Evolutionary conservation across 2,113 vertebrate genomes (phyloP), one percentile per base, ranked within the genome.

Genomic region (Myrmecophaga tridactyla): DNA sequence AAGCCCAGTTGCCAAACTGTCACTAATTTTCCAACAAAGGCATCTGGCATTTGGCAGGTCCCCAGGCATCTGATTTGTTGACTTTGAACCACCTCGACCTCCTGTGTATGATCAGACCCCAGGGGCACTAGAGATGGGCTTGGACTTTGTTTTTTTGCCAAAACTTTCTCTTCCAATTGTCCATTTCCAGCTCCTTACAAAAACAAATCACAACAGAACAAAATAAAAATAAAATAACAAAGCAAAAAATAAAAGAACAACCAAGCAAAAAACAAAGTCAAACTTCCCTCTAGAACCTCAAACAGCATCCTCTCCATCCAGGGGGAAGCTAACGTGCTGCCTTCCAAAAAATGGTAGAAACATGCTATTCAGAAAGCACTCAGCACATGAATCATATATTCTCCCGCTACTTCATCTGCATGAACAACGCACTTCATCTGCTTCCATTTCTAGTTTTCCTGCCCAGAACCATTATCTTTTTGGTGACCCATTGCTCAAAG

Each of bases 281-380:
- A 89, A 85, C 13, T 39, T 46, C 46, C 85, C n/a, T 72, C 80
- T 73, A 25, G 76, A 95, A 92, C 85, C 77, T 86, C 60, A 39
- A 90, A 94, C 76, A 94, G 41, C 60, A 62, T 70, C 60, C 58
- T 77, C 70, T 67, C 58, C 88, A 53, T 29, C 41, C 69, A 31
- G 31, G 58, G 43, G 63, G 75, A 93, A 76, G 70, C 86, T 46
- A 58, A 67, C 94, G 89, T 73, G 36, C 82, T 83, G 85, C 78
- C 86, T 97, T 97, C 85, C 96, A 95, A 94, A 95, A 94, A 91
- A 62, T 48, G 92, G 89, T 58, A 80, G 93, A 89, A 96, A 65
- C 34, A 1, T 5, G 25, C 62, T 87, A 39, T 85, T 92, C 88
- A 67, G 60, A 92, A 90, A 77, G 67, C 53, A n/a, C 76, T 62